phyloP scores from a whole-genome alignment of 2,113 vertebrate genomes.

The Panthera leo region DNA sequence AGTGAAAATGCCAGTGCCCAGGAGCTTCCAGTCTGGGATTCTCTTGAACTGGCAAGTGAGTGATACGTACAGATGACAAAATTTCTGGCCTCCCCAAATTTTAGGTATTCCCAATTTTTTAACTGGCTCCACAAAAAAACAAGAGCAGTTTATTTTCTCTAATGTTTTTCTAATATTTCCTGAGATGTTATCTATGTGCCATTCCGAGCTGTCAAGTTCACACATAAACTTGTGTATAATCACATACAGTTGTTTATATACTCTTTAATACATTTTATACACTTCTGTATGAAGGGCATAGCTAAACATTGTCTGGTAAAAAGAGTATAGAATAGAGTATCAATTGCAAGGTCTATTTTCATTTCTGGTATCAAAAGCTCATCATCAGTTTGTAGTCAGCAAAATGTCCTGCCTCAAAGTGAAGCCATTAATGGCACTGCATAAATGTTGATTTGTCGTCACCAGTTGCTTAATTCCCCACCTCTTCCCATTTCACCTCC shows the following conservation, averaged over 20 bases:
- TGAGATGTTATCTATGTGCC: background rate
- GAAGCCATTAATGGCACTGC: slow-evolving; percentile 41
- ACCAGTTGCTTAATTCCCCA: slow-evolving; percentile 60
- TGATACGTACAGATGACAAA: background rate
- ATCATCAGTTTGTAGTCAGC: slow-evolving; percentile 18
- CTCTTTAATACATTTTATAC: background rate
- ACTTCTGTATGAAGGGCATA: background rate
- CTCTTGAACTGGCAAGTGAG: background rate
- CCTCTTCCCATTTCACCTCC: slow-evolving; percentile 70
- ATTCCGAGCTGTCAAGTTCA: background rate
- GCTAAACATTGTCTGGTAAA: background rate
- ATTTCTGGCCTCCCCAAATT: background rate
- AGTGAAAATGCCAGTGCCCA: background rate
- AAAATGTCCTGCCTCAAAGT: slow-evolving; percentile 32
- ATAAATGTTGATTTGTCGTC: slow-evolving; percentile 52
- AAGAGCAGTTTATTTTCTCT: background rate
- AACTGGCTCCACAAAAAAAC: background rate
- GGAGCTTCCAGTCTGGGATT: background rate
- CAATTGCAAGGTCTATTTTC: slow-evolving; percentile 27
- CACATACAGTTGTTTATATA: background rate
- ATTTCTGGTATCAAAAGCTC: slow-evolving; percentile 46
- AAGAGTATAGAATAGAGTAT: background rate
- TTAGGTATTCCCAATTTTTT: slow-evolving; percentile 8
- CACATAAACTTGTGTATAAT: background rate
- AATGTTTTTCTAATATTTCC: background rate